Evolutionary conservation across 2,888 invertebrate genomes (phyloP), one percentile per base, ranked within the genome.

Genomic region (Strigamia crassipes): DNA sequence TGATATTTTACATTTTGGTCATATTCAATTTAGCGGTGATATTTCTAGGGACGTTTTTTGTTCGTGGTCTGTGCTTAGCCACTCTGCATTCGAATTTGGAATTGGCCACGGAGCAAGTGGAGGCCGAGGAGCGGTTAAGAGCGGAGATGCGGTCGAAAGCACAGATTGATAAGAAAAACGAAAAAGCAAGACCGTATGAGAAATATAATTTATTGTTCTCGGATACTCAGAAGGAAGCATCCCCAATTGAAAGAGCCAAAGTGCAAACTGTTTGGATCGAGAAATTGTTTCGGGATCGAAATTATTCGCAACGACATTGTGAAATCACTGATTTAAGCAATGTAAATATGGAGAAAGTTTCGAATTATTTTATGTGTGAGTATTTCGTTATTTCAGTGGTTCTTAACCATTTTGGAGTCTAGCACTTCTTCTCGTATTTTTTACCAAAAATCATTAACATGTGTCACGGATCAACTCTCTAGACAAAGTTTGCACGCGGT

Each of bases 91-190:
- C 61, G 21, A 61, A 61, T 23, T 61, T 61, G 18, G 61, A 61
- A 18, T n/a, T 61, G 61, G 61, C 61, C 18, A 61, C 61, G 18
- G 61, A 61, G 61, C 61, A 61, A 18, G 61, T 61, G n/a, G 61
- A 61, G 10, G 21, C n/a, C 4, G 61, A 61, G 10, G 61, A 61
- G 61, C 6, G 18, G 23, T 23, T 21, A 21, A 61, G 61, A 61
- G 61, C 61, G 18, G 61, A 61, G 6, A 5, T 61, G 61, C 6
- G 61, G 10, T n/a, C 3, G 10, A 61, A 61, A 23, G 23, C 23
- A 18, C 61, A 61, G n/a, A 5, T 3, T 18, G 61, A 61, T 12
- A 61, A 61, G 23, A 61, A 61, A 6, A 61, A n/a, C 18, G n/a
- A 61, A 61, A 61, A 61, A 6, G 61, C 61, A 18, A 2, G 61